A percentile compares a stretch with the other conserved stretches of the same genome.
Evolutionary conservation across 2,113 vertebrate genomes (phyloP).

Genomic region (Okapia johnstoni): DNA sequence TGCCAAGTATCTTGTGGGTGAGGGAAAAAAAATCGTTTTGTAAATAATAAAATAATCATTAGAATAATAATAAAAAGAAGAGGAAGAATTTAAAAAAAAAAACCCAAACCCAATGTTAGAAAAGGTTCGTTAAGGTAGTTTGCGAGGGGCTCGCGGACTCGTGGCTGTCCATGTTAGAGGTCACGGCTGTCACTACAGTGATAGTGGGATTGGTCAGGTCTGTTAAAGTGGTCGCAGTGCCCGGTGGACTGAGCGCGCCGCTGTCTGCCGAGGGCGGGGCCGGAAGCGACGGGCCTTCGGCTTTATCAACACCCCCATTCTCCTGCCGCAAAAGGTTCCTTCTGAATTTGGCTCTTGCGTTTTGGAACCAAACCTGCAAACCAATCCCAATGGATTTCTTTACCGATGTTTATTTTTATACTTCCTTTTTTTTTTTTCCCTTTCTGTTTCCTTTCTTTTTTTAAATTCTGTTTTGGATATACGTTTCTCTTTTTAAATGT

Average conservation of each 20-base stretch:
- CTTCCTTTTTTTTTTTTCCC: background rate
- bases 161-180: conserved; percentile 99
- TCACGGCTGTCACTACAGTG: conserved; percentile 98
- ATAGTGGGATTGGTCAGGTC: conserved; percentile 99
- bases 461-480: background rate
- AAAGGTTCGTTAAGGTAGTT: conserved; percentile 99
- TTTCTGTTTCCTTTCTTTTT: background rate
- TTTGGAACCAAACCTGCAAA: conserved; percentile 99
- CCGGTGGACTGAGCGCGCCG: conserved; percentile 96
- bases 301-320: conserved; percentile 99
- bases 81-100: conserved; percentile 75
- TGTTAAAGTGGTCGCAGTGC: conserved; percentile 99
- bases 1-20: conserved; percentile 83
- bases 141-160: conserved; percentile 98
- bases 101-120: conserved; percentile 89
- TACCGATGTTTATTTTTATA: conserved; percentile 86
- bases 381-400: conserved; percentile 98
- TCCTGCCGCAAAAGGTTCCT: conserved; percentile 99
- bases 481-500: background rate
- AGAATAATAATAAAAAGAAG: conserved; percentile 73
- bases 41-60: conserved; percentile 83
- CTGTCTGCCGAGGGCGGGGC: conserved; percentile 97
- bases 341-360: conserved; percentile 99
- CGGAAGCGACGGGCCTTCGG: conserved; percentile 96
- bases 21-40: conserved; percentile 59